Base-by-base conservation (phyloP, 2,113 vertebrate species). In the Gobio gobio region DNA sequence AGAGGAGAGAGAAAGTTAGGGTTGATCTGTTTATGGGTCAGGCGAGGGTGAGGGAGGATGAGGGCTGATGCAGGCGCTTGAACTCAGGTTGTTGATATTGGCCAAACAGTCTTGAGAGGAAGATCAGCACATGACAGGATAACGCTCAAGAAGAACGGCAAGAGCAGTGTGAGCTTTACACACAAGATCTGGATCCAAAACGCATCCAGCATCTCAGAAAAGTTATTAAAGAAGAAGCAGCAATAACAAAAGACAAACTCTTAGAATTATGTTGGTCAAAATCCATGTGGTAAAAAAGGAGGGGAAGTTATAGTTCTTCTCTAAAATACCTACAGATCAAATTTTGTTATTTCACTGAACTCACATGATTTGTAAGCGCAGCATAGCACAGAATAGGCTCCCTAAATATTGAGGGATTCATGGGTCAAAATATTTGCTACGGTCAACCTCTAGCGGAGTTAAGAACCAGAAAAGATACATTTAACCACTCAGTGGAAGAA, bases 41-140 rank as follows among this genome's bases (percentile, higher is more conserved):
- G 73, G 29, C 58, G 40, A 12, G 18, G 24, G 7, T 66, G 29
- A 78, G 22, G 75, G 54, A 63, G 40, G 78, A 76, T 18, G 59
- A 80, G 40, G 59, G n/a, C 36, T 20, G 58, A 22, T 63, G 22
- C 58, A 64, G 36, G 56, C 10, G 33, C 77, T 61, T 43, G 9
- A 78, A 59, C 24, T 80, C 58, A 80, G 58, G 14, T 13, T 64
- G 78, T 80, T 79, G 56, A 79, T 64, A 16, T 22, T 33, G 49
- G 43, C 58, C 54, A 84, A 77, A 84, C 58, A 84, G 43, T 84
- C 73, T 77, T 64, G 24, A 77, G 45, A 84, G 29, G 72, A 43
- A 29, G 20, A 59, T 74, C 24, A 63, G 64, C 83, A 77, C 83
- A 84, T 64, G 83, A 84, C 73, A 54, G 33, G 12, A 64, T 45